Evolutionary conservation across 92 coral and sea anemone species (phyloP).

Genomic region (Paragorgia papillata): DNA sequence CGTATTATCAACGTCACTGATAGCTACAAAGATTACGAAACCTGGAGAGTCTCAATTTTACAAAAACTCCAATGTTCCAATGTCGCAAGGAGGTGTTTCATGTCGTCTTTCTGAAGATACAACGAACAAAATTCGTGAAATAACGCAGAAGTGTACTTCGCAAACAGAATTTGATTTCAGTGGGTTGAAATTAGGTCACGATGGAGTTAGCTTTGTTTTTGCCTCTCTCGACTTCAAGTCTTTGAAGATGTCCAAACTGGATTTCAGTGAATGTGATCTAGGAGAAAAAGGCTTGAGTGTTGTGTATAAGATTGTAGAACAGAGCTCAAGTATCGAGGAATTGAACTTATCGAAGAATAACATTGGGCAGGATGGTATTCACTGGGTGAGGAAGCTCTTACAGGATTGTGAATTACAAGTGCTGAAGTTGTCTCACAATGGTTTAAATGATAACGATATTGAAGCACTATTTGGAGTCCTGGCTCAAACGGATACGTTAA

Average conservation of each 20-base stretch:
- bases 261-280: slow-evolving; percentile 16
- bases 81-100: too few relatives aligned
- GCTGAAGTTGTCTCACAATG: slow-evolving; percentile 68
- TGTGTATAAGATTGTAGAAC: slow-evolving; percentile 64
- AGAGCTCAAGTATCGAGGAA: slow-evolving; percentile 54
- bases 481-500: slow-evolving; percentile 51
- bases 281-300: slow-evolving; percentile 57
- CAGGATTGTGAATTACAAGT: slow-evolving; percentile 52
- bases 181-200: slow-evolving; percentile 70
- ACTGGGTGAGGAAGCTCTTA: slow-evolving; percentile 64
- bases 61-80: too few relatives aligned
- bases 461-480: slow-evolving; percentile 50
- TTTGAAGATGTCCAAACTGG: neutral
- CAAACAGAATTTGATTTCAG: slow-evolving; percentile 56
- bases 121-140: neutral
- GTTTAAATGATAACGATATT: slow-evolving; percentile 64
- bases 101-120: neutral
- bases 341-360: slow-evolving; percentile 73
- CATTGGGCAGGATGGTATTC: slow-evolving; percentile 56
- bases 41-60: neutral
- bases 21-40: neutral
- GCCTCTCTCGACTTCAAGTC: neutral
- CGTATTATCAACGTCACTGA: too few relatives aligned
- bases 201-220: slow-evolving; percentile 25
- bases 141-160: neutral